Evolutionary conservation across 1,140 invertebrate genomes (phyloP).

Genomic region (Melanaphis sacchari): DNA sequence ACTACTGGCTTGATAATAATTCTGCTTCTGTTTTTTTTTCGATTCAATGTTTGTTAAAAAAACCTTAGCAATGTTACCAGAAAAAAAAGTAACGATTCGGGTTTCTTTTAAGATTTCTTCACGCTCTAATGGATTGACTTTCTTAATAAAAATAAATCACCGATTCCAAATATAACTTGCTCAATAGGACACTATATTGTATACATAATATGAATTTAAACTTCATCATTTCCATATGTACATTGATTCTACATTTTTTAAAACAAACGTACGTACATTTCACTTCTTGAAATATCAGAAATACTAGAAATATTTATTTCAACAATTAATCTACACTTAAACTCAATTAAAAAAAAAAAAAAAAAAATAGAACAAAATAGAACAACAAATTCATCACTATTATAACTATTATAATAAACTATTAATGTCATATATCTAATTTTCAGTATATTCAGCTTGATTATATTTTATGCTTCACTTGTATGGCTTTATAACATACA

Average conservation of each 20-base stretch:
- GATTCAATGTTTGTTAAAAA: neutral
- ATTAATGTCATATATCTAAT: neutral
- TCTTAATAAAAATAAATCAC: neutral
- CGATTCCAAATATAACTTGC: neutral
- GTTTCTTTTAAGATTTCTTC: neutral
- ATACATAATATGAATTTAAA: neutral
- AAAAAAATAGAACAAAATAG: no score
- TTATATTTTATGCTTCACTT: neutral
- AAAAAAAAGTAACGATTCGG: neutral
- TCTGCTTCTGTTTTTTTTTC: neutral
- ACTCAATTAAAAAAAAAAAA: no score
- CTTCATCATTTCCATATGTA: neutral
- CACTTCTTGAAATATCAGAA: neutral
- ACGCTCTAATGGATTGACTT: neutral
- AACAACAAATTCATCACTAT: neutral
- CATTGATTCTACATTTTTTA: neutral
- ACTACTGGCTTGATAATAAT: conserved; percentile 1
- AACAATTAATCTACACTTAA: neutral
- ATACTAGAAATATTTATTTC: neutral
- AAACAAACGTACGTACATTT: neutral
- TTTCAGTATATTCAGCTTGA: neutral
- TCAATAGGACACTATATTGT: neutral
- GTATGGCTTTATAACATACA: neutral
- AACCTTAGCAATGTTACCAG: neutral
- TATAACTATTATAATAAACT: neutral